Evolutionary conservation across 2,113 vertebrate genomes (phyloP).

Genomic region (Anser cygnoides): DNA sequence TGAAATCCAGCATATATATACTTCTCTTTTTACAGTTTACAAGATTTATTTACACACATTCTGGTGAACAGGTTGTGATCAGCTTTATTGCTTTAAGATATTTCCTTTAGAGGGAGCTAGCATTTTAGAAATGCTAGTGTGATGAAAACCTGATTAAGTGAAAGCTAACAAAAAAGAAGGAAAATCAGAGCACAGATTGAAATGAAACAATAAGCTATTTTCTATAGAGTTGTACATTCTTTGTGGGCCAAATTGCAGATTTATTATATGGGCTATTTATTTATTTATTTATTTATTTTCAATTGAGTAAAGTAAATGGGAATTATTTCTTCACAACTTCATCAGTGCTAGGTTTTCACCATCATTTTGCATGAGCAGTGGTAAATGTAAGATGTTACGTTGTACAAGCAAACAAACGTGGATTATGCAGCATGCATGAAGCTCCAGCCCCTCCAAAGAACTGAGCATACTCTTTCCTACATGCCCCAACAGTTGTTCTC

Average conservation of each 20-base stretch:
- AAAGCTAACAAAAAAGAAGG: neutral
- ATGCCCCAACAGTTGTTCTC: neutral
- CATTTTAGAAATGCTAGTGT: constrained; percentile 28
- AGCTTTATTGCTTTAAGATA: neutral
- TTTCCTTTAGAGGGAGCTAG: constrained; percentile 68
- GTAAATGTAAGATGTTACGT: neutral
- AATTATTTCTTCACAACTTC: neutral
- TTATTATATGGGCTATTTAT: accelerated
- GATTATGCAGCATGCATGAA: neutral
- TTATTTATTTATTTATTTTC: neutral
- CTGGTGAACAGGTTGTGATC: neutral
- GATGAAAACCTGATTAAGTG: neutral
- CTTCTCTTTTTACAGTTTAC: neutral
- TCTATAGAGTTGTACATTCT: neutral
- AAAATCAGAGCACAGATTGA: neutral
- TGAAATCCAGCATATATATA: neutral
- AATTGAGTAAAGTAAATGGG: neutral
- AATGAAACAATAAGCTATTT: neutral
- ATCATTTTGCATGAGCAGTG: neutral
- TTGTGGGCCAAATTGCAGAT: neutral
- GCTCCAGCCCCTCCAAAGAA: neutral
- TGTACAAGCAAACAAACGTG: neutral
- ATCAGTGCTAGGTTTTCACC: neutral
- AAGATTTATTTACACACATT: neutral
- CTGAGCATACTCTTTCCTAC: neutral